Base-by-base conservation (phyloP, 92 coral and sea anemone species). In the Chrysogorgia sp. region DNA sequence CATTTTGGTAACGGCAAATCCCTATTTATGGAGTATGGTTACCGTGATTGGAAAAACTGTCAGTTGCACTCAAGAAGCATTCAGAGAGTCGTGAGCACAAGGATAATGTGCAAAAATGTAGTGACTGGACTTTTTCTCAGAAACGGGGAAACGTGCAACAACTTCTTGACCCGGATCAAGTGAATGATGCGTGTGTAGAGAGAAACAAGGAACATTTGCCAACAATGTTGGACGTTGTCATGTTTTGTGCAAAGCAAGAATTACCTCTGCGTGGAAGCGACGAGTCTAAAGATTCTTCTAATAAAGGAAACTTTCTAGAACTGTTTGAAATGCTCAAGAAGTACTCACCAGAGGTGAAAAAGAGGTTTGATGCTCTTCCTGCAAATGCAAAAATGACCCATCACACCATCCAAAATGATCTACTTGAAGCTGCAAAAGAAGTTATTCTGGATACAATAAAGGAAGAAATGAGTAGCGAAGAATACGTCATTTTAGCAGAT, bases 231-330 rank as follows among this genome's bases (percentile, higher is more conserved):
- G 63, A 57, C 31, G 34, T 57, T 2, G 34, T 57, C 63, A 2
- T 57, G 10, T 57, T 23, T 57, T 57, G 63, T 57, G 63, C 12
- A 14, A 13, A 15, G 34, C 63, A 57, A 57, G 63, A 57, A 57
- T 14, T 57, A 3, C 63, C 63, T 29, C 31, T 57, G 31, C 30
- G 63, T 2, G 63, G 31, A 14, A 29, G 34, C 23, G 63, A 57
- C 2, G 63, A 57, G 17, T 57, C 63, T 19, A 29, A 57, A 23
- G 32, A 57, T 23, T 57, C 63, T 3, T 7, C 6, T 3, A 57
- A 57, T 31, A 57, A 22, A 57, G 63, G 63, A 6, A 57, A 57
- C 31, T 57, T 57, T 57, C 22, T 57, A 12, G 63, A 22, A 22
- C 5, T 22, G 10, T 23, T 57, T 7, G 63, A 57, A 1, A 28